phyloP scores from a whole-genome alignment of 2,113 vertebrate species.

The Sinocyclocheilus anophthalmus region DNA sequence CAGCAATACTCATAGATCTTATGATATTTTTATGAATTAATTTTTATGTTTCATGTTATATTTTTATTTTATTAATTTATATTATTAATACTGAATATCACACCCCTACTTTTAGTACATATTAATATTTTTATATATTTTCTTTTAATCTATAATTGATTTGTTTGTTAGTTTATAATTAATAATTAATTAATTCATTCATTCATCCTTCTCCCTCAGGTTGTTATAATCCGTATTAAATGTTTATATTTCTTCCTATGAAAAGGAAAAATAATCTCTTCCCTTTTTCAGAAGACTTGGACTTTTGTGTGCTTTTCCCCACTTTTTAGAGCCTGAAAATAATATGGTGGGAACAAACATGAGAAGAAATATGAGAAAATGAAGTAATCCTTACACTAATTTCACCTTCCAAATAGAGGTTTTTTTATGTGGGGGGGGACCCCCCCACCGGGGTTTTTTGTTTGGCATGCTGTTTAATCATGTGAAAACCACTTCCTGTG shows the following conservation, averaged over 20 bases:
- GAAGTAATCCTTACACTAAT: not conserved
- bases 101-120: not conserved
- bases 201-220: not conserved
- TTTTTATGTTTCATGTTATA: too few relatives aligned
- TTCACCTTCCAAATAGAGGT: not conserved
- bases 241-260: not conserved
- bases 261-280: not conserved
- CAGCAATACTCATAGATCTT: not conserved
- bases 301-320: not conserved
- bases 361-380: not conserved
- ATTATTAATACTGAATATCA: too few relatives aligned
- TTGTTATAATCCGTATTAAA: not conserved
- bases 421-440: too few relatives aligned
- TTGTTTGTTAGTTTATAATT: not conserved
- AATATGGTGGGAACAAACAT: not conserved
- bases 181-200: not conserved
- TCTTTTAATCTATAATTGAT: not conserved
- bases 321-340: not conserved
- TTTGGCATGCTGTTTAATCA: not conserved
- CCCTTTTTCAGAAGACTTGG: not conserved
- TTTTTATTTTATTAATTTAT: too few relatives aligned
- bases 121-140: not conserved
- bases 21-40: not conserved
- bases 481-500: not conserved
- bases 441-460: too few relatives aligned